Conservation (phyloP, 2,888 invertebrate species). For the Ptilodon capucinus region DNA sequence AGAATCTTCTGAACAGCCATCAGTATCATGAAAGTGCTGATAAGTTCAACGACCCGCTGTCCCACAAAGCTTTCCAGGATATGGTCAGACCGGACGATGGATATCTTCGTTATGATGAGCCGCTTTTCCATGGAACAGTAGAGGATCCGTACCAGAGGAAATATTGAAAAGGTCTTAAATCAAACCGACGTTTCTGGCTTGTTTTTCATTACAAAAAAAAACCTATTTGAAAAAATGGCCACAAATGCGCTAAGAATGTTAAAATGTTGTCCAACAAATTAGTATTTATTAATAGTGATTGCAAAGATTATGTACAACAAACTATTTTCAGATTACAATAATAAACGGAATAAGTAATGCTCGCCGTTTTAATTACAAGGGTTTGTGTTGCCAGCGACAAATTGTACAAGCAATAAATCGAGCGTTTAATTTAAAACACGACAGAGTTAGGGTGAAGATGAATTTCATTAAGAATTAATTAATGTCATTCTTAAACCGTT, state of each 20-base stretch:
- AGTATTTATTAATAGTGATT: slow-evolving; percentile 38
- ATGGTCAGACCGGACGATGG: slow-evolving; percentile 62
- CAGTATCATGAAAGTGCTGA: slow-evolving; percentile 69
- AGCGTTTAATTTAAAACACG: slow-evolving; percentile 78
- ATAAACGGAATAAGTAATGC: slow-evolving; percentile 74
- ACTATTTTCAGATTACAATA: slow-evolving; percentile 61
- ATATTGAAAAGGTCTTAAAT: slow-evolving; percentile 45
- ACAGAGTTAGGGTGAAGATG: slow-evolving; percentile 74
- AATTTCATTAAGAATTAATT: slow-evolving; percentile 83
- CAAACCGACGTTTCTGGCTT: slow-evolving; percentile 35
- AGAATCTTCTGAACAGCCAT: slow-evolving; percentile 71
- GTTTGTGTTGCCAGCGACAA: slow-evolving; percentile 65
- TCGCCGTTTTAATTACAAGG: slow-evolving; percentile 63
- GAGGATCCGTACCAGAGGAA: slow-evolving; percentile 75
- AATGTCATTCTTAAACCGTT: slow-evolving; percentile 82
- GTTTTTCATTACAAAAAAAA: slow-evolving; percentile 33
- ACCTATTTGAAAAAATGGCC: slow-evolving; percentile 43
- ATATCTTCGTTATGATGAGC: slow-evolving; percentile 70
- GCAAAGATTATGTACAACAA: slow-evolving; percentile 23
- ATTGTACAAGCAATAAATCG: slow-evolving; percentile 81
- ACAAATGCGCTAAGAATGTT: slow-evolving; percentile 21
- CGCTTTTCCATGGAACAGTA: slow-evolving; percentile 66
- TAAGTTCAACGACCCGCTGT: slow-evolving; percentile 54
- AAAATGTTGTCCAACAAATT: slow-evolving; percentile 19
- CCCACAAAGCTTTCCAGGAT: slow-evolving; percentile 66